A percentile compares a stretch with the other conserved stretches of the same genome.
These are phyloP conservation scores for Willowsia nigromaculata DNA, from an alignment of 2,888 invertebrate species.

Conservation along the genomic window DNA sequence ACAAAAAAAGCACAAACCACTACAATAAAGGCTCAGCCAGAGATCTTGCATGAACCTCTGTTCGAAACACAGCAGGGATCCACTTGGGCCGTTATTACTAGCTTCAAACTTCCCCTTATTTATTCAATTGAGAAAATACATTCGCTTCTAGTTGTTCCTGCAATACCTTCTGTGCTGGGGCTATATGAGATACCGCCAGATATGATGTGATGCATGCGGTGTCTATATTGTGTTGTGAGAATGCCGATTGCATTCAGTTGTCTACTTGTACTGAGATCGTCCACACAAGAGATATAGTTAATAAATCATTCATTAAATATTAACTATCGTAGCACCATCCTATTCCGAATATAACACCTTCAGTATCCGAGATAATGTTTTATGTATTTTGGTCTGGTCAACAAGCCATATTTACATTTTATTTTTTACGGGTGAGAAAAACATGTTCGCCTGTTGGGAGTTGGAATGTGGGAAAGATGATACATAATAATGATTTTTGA, in stretches of 20 bases:
- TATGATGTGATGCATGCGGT: too few species aligned
- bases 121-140: constrained; percentile 47
- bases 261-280: too few species aligned
- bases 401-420: not conserved
- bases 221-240: too few species aligned
- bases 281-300: too few species aligned
- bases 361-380: constrained; percentile 22
- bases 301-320: too few species aligned
- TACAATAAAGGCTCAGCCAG: constrained; percentile 36
- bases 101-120: not conserved
- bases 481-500: not conserved
- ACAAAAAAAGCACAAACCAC: constrained; percentile 31
- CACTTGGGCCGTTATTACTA: constrained; percentile 45
- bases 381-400: constrained; percentile 23
- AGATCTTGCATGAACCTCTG: constrained; percentile 26
- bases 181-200: too few species aligned
- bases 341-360: not conserved
- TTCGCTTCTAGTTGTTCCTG: not conserved
- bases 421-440: not conserved
- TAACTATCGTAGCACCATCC: not conserved
- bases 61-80: constrained; percentile 40
- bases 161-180: not conserved
- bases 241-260: too few species aligned
- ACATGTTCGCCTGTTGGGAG: not conserved
- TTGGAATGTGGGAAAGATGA: not conserved